Conservation (phyloP, 2,888 invertebrate genomes). For the Sphaerophoria taeniata region DNA sequence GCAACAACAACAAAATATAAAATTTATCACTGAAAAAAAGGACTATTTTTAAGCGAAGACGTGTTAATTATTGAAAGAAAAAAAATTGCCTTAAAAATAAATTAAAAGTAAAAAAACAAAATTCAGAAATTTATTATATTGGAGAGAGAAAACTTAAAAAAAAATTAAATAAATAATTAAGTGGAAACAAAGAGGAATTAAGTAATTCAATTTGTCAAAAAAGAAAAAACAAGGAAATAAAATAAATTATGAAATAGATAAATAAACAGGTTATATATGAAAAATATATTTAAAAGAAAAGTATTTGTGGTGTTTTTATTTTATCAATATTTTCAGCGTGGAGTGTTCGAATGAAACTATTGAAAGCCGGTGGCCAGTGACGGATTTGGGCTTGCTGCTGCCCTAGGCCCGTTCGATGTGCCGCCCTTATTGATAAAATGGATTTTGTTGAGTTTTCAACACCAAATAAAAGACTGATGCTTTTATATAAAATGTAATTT, state of each 20-base stretch:
- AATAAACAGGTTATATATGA: slow-evolving; percentile 67
- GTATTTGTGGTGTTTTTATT: no score
- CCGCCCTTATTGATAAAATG: no score
- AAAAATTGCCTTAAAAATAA: slow-evolving; percentile 66
- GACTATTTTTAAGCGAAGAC: slow-evolving; percentile 54
- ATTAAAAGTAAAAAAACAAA: slow-evolving; percentile 1
- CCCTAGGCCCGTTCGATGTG: no score
- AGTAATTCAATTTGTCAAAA: slow-evolving; percentile 29
- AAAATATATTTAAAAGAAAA: slow-evolving; percentile 41
- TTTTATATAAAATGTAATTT: no score
- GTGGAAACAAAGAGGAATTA: slow-evolving; percentile 24
- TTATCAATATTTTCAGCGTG: no score
- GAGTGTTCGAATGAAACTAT: no score
- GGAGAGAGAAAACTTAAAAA: slow-evolving; percentile 31
- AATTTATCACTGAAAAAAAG: slow-evolving; percentile 53
- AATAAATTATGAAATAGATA: slow-evolving; percentile 54
- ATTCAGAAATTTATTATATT: slow-evolving; percentile 23
- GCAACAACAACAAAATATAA: slow-evolving; percentile 20
- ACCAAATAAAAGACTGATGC: no score
- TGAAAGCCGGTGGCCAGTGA: no score
- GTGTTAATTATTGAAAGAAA: slow-evolving; percentile 68
- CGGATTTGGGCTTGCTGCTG: no score
- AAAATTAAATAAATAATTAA: slow-evolving; percentile 20
- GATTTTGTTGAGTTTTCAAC: no score
- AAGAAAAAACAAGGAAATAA: slow-evolving; percentile 23